Base-by-base conservation (phyloP, 2,113 vertebrate species). In the Heterotilapia buettikoferi region DNA sequence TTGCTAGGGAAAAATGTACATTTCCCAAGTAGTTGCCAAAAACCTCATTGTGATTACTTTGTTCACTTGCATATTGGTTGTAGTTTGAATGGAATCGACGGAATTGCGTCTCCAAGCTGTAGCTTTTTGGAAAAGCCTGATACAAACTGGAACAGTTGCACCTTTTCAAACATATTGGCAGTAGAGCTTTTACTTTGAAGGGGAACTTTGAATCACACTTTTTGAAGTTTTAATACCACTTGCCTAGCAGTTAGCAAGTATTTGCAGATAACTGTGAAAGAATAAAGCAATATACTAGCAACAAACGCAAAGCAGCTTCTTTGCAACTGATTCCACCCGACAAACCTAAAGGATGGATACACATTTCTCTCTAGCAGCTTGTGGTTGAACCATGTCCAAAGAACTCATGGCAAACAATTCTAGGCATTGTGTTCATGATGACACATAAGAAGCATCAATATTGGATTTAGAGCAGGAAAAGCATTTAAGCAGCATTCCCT, bases 221-320 rank as follows among this genome's bases (percentile, higher is more conserved):
- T 33, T 63, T 63, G 29, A 33, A 63, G 31, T 63, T 36, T 36
- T 12, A 66, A 36, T 63, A n/a, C 31, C 31, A 0, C 59, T 63
- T 63, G 31, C 9, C 31, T 0, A n/a, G 61, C 61, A 66, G 61
- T 66, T 66, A n/a, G 29, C 1, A 63, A 33, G 31, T 63, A 63
- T 63, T 63, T 63, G 11, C 31, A 63, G 18, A 63, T 36, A 63
- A 63, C 31, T 66, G 61, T 66, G 61, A n/a, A 66, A 66, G 33
- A 0, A 38, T n/a, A 66, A n/a, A 7, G 61, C 61, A 38, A n/a
- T 12, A 38, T 1, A 1, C 16, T 4, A 1, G 31, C 61, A 66
- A 66, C 18, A 38, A 66, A 38, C 0, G 2, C 33, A 38, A 66
- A 66, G 61, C 31, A 66, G 61, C 61, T 66, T 66, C 31, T 66